These are phyloP conservation scores for Lapara coniferarum DNA, from an alignment of 2,888 invertebrate species.

Conservation along the genomic window DNA sequence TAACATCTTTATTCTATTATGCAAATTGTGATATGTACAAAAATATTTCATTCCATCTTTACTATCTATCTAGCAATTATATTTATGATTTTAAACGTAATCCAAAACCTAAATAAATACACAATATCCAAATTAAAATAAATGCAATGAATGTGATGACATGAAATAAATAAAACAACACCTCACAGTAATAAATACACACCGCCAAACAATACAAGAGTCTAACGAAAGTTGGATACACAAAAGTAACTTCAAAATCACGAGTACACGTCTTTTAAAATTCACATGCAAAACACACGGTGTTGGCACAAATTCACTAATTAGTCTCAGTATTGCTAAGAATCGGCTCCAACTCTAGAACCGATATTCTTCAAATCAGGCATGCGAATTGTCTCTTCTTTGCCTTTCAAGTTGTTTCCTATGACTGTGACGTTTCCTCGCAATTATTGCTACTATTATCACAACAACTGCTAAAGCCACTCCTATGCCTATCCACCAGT, in stretches of 20 bases:
- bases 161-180: conserved; percentile 38
- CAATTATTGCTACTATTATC: conserved; percentile 73
- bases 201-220: conserved; percentile 23
- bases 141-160: conserved; percentile 36
- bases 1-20: conserved; percentile 68
- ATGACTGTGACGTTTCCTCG: conserved; percentile 77
- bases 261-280: conserved; percentile 40
- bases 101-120: conserved; percentile 33
- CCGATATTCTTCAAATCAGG: conserved; percentile 83
- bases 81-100: conserved; percentile 37
- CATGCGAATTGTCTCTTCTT: conserved; percentile 70
- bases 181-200: conserved; percentile 41
- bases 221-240: conserved; percentile 30
- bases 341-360: conserved; percentile 74
- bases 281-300: conserved; percentile 41
- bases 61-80: conserved; percentile 57
- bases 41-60: conserved; percentile 74
- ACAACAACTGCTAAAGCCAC: conserved; percentile 70
- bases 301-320: conserved; percentile 70
- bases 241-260: conserved; percentile 40
- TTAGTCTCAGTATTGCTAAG: conserved; percentile 45
- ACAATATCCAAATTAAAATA: conserved; percentile 33
- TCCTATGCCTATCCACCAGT: conserved; percentile 81
- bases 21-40: conserved; percentile 83
- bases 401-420: conserved; percentile 77